Conservation (phyloP, 2,113 vertebrate species). For the Rostratula benghalensis region DNA sequence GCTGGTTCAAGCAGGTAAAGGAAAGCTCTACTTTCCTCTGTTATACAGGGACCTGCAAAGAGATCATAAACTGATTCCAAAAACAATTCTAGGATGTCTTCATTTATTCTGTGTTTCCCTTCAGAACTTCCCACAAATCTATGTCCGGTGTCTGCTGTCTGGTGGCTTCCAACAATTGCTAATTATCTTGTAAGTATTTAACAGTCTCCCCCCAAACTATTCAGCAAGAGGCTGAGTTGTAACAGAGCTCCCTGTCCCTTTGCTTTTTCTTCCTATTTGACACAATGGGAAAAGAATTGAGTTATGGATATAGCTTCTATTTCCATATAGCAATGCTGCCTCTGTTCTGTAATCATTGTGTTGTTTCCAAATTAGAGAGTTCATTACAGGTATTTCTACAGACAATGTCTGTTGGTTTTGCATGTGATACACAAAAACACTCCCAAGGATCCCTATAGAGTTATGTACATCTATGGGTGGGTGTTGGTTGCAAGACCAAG, state of each 20-base stretch:
- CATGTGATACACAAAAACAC: neutral
- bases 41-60: neutral
- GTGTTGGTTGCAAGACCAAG: neutral
- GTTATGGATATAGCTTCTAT: neutral
- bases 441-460: neutral
- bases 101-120: neutral
- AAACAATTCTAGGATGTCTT: neutral
- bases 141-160: accelerated
- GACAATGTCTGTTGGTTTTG: neutral
- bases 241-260: neutral
- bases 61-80: neutral
- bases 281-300: neutral
- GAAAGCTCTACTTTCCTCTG: neutral
- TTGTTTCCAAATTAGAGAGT: neutral
- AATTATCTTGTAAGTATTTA: neutral
- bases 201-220: neutral
- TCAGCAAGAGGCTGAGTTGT: neutral
- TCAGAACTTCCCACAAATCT: neutral
- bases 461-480: neutral
- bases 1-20: neutral
- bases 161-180: neutral
- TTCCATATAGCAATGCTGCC: neutral
- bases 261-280: neutral
- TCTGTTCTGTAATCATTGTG: neutral
- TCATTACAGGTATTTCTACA: neutral